Evolutionary conservation across 2,797 vertebrate genomes (phyloP).

Genomic region (Notolabrus celidotus): DNA sequence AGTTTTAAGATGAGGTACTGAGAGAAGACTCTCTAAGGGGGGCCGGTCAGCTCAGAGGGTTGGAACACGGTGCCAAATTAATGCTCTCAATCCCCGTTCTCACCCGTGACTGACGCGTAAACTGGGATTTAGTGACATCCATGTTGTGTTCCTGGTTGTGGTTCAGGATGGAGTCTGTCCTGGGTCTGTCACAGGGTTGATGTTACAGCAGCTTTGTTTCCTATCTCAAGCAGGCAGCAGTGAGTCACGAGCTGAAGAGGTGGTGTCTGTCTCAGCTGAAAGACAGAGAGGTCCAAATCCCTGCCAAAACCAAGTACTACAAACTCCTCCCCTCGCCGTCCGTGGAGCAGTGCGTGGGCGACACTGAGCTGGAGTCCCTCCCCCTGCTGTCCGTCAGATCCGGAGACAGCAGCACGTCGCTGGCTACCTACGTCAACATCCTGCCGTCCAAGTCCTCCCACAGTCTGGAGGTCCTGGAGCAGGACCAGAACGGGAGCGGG

Average conservation of each 20-base stretch:
- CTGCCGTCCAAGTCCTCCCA: constrained; percentile 27
- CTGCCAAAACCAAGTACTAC: constrained; percentile 80
- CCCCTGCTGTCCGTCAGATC: constrained; percentile 67
- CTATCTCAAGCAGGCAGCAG: constrained; percentile 79
- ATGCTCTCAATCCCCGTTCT: too few species aligned
- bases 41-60: too few species aligned
- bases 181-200: not conserved
- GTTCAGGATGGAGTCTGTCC: too few species aligned
- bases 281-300: constrained; percentile 84
- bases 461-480: constrained; percentile 21
- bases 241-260: constrained; percentile 87
- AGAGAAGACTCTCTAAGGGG: too few species aligned
- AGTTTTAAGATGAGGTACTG: too few species aligned
- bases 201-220: not conserved
- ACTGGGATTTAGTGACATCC: too few species aligned
- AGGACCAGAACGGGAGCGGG: constrained; percentile 66
- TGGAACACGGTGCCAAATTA: too few species aligned
- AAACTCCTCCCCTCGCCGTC: constrained; percentile 76
- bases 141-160: too few species aligned
- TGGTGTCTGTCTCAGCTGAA: constrained; percentile 91
- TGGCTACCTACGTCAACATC: constrained; percentile 79
- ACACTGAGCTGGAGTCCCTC: constrained; percentile 65
- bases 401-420: constrained; percentile 75
- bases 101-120: too few species aligned
- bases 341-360: constrained; percentile 82